phyloP scores from a whole-genome alignment of 2,113 vertebrate species.

The Rhynchopsitta pachyrhyncha region DNA sequence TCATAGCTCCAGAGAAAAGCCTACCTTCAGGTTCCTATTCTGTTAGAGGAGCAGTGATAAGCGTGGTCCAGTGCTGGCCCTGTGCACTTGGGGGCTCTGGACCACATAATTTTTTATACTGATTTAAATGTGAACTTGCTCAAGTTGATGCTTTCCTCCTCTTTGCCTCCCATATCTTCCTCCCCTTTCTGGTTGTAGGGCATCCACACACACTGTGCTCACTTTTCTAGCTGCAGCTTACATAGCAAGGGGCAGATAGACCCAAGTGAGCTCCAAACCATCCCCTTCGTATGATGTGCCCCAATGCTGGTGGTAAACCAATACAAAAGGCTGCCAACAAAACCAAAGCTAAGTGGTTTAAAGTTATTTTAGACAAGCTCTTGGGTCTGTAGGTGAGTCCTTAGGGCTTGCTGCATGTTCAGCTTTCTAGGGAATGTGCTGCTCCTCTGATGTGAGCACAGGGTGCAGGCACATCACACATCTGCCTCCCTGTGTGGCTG shows the following conservation, averaged over 20 bases:
- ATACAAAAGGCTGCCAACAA: background rate
- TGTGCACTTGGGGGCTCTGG: background rate
- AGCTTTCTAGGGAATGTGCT: rapidly evolving
- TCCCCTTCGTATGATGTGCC: background rate
- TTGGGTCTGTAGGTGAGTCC: background rate
- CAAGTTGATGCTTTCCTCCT: background rate
- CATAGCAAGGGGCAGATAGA: background rate
- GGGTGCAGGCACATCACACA: background rate
- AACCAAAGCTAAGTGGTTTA: background rate
- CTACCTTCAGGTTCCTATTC: background rate
- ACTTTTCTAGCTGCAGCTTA: background rate
- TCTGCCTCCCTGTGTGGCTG: rapidly evolving
- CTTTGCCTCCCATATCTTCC: background rate
- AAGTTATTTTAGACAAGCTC: background rate
- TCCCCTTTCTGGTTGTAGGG: background rate
- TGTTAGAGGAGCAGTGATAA: background rate
- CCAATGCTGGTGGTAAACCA: background rate
- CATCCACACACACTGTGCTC: background rate
- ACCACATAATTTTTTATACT: background rate
- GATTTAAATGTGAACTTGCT: background rate
- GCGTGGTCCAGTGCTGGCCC: rapidly evolving
- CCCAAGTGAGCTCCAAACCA: background rate
- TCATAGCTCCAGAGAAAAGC: background rate
- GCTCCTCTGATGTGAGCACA: background rate
- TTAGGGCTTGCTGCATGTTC: background rate